Conservation (phyloP, 2,888 invertebrate genomes). For the Tyria jacobaeae region DNA sequence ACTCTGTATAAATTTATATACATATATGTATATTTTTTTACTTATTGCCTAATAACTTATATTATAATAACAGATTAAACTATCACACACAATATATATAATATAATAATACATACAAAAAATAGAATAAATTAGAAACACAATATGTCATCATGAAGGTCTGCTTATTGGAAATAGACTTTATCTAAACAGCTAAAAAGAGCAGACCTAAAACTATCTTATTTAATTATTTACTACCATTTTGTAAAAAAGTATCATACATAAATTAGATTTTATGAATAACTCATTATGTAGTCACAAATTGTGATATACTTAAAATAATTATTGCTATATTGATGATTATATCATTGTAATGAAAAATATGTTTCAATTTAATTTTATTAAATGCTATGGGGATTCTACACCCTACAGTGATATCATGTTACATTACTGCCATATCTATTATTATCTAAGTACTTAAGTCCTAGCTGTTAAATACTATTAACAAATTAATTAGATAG, state of each 20-base stretch:
- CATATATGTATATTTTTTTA: too few relatives aligned
- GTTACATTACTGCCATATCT: neutral
- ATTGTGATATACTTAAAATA: neutral
- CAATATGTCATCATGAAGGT: too few relatives aligned
- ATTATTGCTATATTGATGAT: neutral
- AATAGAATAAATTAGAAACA: too few relatives aligned
- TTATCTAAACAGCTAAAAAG: too few relatives aligned
- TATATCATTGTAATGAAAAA: neutral
- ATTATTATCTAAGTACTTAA: conserved; percentile 1
- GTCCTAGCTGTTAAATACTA: neutral
- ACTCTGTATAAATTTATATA: too few relatives aligned
- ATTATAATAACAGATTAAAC: neutral
- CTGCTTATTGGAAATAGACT: too few relatives aligned
- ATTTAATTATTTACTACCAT: too few relatives aligned
- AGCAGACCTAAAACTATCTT: too few relatives aligned
- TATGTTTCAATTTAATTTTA: neutral
- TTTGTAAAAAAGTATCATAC: too few relatives aligned
- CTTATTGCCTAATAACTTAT: neutral
- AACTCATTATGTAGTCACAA: neutral
- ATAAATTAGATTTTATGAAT: neutral
- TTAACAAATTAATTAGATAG: neutral
- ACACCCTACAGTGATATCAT: neutral
- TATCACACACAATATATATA: neutral
- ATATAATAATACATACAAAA: neutral
- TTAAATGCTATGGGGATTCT: neutral